Evolutionary conservation across 2,888 invertebrate genomes (phyloP).

Genomic region (Troilus luridus): DNA sequence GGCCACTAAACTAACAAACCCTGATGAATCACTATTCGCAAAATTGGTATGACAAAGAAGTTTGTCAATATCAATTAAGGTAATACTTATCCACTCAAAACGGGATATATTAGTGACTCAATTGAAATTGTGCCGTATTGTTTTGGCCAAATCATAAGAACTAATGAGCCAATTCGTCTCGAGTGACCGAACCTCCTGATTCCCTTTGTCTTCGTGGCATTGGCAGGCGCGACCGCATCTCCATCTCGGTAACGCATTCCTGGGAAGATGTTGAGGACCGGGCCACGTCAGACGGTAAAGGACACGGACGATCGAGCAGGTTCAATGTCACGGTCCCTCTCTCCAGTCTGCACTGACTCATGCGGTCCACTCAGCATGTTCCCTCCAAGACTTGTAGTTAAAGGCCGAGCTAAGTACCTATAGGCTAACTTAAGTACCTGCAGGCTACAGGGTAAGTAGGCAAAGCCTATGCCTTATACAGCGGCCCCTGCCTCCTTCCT

Average conservation of each 20-base stretch:
- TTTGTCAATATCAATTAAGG: not conserved
- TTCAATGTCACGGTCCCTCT: constrained; percentile 6
- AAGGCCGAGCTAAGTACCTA: not conserved
- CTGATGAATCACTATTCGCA: not conserved
- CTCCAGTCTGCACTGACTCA: constrained; percentile 10
- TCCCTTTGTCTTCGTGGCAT: not conserved
- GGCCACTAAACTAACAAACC: not conserved
- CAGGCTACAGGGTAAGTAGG: not conserved
- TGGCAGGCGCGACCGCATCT: not conserved
- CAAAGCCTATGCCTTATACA: not conserved
- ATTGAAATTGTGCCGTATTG: not conserved
- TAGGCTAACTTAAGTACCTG: no score
- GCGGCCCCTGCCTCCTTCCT: not conserved
- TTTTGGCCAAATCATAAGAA: not conserved
- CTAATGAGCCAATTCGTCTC: not conserved
- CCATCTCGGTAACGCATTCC: not conserved
- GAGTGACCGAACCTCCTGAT: not conserved
- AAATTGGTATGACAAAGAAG: not conserved
- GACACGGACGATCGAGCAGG: not conserved
- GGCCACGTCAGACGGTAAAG: not conserved
- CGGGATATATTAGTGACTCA: not conserved
- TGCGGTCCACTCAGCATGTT: not conserved
- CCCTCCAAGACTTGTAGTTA: not conserved
- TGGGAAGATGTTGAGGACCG: not conserved
- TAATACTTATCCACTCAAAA: not conserved